These are phyloP conservation scores for Alcis repandata DNA, from an alignment of 2,888 invertebrate genomes.

Conservation along the genomic window DNA sequence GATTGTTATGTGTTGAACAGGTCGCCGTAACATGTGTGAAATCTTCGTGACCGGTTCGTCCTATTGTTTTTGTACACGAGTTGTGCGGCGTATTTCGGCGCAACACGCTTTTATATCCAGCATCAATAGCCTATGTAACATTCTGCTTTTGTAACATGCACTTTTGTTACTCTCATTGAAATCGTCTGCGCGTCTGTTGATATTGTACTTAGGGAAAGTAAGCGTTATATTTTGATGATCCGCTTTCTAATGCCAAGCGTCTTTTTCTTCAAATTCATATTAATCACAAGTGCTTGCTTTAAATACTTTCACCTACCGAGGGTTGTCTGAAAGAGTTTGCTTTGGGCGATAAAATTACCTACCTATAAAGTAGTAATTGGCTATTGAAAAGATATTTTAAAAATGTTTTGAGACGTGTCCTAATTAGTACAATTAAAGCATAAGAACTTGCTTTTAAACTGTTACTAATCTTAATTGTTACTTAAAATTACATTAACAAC, in stretches of 20 bases:
- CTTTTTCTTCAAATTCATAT: conserved; percentile 13
- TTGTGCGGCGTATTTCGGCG: conserved; percentile 15
- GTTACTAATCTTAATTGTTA: background rate
- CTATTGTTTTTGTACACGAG: conserved; percentile 48
- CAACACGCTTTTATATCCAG: conserved; percentile 21
- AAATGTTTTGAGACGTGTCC: background rate
- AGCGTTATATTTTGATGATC: conserved; percentile 25
- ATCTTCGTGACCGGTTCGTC: conserved; percentile 59
- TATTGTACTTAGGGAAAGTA: conserved; percentile 18
- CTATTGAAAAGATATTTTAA: no score
- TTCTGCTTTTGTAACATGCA: conserved; percentile 16
- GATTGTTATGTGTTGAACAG: conserved; percentile 52
- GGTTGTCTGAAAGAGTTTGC: background rate
- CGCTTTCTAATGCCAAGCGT: conserved; percentile 19
- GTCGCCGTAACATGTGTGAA: conserved; percentile 62
- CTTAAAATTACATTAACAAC: no score
- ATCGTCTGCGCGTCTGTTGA: conserved; percentile 7
- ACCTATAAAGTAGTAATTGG: no score
- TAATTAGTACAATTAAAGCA: background rate
- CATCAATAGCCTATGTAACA: conserved; percentile 13
- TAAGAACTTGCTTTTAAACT: background rate
- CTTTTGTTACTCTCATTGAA: conserved; percentile 13
- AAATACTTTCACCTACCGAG: conserved; percentile 8
- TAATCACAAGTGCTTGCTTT: background rate
- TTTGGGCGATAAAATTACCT: background rate